Evolutionary conservation across 2,888 invertebrate species (phyloP).

Genomic region (Eustalomyia histrio): DNA sequence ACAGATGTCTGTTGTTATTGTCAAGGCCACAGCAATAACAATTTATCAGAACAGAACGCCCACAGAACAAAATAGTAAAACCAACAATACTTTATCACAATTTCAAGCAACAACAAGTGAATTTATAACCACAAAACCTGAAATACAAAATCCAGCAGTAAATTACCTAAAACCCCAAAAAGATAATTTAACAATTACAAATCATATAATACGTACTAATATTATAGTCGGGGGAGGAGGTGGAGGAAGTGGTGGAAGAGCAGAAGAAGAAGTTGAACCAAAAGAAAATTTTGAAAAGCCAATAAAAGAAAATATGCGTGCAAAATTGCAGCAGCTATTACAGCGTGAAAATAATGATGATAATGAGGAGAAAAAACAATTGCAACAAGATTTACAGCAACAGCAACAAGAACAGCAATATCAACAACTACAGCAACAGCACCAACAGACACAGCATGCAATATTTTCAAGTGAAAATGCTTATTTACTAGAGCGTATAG

Average conservation of each 20-base stretch:
- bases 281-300: constrained; percentile 42
- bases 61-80: constrained; percentile 37
- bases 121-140: constrained; percentile 56
- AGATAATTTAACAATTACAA: constrained; percentile 67
- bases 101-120: constrained; percentile 62
- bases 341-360: constrained; percentile 68
- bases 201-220: constrained; percentile 63
- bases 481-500: constrained; percentile 77
- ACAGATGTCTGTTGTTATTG: constrained; percentile 77
- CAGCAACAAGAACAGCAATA: constrained; percentile 70
- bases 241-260: constrained; percentile 22
- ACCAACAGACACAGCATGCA: constrained; percentile 68
- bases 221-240: constrained; percentile 52
- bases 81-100: constrained; percentile 41
- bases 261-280: background rate
- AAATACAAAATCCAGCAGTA: constrained; percentile 28
- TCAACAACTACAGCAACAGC: constrained; percentile 70
- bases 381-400: constrained; percentile 67
- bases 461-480: constrained; percentile 73
- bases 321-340: constrained; percentile 73
- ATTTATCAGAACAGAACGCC: constrained; percentile 71
- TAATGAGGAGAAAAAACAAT: constrained; percentile 58
- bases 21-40: constrained; percentile 76
- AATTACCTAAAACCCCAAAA: constrained; percentile 46
- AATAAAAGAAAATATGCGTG: constrained; percentile 73